Evolutionary conservation across 2,113 vertebrate species (phyloP), one percentile per base, ranked within the genome.

Genomic region (Actinemys pallida): DNA sequence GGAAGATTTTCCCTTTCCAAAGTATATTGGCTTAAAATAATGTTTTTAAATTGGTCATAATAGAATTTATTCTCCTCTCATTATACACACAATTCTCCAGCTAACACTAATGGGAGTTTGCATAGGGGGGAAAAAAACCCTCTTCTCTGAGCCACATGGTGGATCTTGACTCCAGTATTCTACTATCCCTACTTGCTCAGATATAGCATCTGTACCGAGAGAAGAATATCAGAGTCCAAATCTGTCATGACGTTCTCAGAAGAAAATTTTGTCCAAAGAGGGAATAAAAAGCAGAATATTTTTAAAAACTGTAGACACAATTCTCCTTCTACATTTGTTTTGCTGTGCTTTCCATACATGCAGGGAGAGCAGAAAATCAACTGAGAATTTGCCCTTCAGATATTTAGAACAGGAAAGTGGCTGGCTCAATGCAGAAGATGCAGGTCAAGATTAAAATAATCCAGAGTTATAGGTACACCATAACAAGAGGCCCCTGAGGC

Each of bases 31-130:
- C 45, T 84, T 49, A 83, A 90, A 95, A 86, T 50, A 96, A 45
- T 78, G 69, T 56, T 94, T 97, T 92, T 4, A 20, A 92, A 62
- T 90, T 52, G 20, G 47, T 88, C 62, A 45, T 35, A 7, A 27
- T 88, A 82, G 17, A 9, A 88, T 91, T 94, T 95, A 86, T 90
- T 94, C 81, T 86, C 25, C 89, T 56, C 76, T 84, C 45, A 81
- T 91, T 94, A 57, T 25, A n/a, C 19, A 69, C 76, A 47, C 16
- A 91, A 5, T 83, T 91, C 11, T 79, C 57, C 79, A 35, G 78
- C 27, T 96, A 45, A 84, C 13, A 57, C 8, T 86, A 84, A 83
- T 54, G 45, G 53, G 19, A 91, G 81, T 88, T 84, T 92, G 45
- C 72, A 72, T 83, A 42, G 39, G 62, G 25, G 3, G 7, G 4